Percentiles rank a stretch among this genome's conserved stretches.
Conservation (phyloP, 2,888 invertebrate species). For the Drosophila picticornis region DNA sequence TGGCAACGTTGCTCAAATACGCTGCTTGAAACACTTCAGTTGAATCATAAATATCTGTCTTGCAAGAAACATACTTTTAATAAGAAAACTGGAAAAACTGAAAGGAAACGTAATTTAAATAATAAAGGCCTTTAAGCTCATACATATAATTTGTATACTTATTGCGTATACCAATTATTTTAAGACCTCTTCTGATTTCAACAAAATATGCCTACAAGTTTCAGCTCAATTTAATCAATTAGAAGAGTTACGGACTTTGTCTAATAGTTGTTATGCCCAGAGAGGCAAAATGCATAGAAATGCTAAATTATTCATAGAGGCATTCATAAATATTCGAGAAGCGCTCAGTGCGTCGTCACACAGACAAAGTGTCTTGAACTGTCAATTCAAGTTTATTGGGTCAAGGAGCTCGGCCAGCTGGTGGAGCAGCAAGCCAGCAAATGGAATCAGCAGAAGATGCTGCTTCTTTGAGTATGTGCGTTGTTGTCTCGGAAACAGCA, state of each 20-base stretch:
- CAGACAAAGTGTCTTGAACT: constrained; percentile 75
- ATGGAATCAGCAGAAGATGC: constrained; percentile 28
- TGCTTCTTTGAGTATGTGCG: constrained; percentile 40
- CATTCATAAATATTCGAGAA: constrained; percentile 75
- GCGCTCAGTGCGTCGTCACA: constrained; percentile 56
- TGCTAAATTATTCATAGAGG: constrained; percentile 60
- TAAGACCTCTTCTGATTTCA: background rate
- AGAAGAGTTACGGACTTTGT: background rate
- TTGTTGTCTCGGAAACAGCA: constrained; percentile 55
- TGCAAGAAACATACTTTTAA: background rate
- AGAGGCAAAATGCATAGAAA: constrained; percentile 15
- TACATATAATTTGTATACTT: background rate
- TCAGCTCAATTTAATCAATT: too few species aligned
- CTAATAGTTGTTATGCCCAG: constrained; percentile 11
- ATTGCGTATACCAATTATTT: background rate
- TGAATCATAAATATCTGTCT: background rate
- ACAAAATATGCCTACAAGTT: background rate
- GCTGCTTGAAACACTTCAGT: constrained; percentile 7
- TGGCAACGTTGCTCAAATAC: constrained; percentile 16
- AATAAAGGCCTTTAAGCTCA: too few species aligned
- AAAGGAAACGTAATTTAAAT: too few species aligned
- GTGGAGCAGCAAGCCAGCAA: constrained; percentile 47
- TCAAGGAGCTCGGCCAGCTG: constrained; percentile 82
- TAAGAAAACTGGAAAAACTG: background rate
- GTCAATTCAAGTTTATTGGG: constrained; percentile 83